phyloP scores from a whole-genome alignment of 2,113 vertebrate species.

The Tympanuchus pallidicinctus region DNA sequence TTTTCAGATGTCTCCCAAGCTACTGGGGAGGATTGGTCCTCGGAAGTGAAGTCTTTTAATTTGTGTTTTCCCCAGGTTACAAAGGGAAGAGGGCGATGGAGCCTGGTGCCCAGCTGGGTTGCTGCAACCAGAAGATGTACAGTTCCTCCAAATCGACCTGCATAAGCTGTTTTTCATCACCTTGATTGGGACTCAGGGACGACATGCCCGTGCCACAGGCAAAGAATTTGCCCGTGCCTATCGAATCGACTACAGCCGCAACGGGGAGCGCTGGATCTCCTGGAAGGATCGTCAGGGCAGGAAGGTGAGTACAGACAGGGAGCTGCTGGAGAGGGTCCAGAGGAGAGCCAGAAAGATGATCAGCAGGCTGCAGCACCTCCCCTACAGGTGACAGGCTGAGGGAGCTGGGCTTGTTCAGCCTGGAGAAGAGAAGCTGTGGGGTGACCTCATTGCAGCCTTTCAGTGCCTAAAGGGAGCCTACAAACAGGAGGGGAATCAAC shows the following conservation, averaged over 20 bases:
- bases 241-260: conserved; percentile 88
- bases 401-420: no score
- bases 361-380: no score
- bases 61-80: conserved; percentile 71
- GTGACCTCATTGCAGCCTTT: no score
- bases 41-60: accelerated
- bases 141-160: conserved; percentile 91
- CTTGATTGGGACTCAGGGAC: conserved; percentile 89
- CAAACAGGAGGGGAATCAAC: no score
- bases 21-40: not conserved
- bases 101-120: conserved; percentile 91
- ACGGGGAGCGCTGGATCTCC: conserved; percentile 85
- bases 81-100: conserved; percentile 88
- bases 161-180: conserved; percentile 87
- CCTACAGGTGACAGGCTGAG: no score
- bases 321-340: no score
- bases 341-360: no score
- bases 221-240: conserved; percentile 89
- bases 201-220: conserved; percentile 84
- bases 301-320: conserved; percentile 60
- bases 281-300: conserved; percentile 87
- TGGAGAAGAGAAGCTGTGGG: no score
- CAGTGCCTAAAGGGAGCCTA: no score
- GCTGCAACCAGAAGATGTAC: conserved; percentile 83
- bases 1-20: not conserved